phyloP scores from a whole-genome alignment of 2,113 vertebrate genomes.

The Prionailurus viverrinus region DNA sequence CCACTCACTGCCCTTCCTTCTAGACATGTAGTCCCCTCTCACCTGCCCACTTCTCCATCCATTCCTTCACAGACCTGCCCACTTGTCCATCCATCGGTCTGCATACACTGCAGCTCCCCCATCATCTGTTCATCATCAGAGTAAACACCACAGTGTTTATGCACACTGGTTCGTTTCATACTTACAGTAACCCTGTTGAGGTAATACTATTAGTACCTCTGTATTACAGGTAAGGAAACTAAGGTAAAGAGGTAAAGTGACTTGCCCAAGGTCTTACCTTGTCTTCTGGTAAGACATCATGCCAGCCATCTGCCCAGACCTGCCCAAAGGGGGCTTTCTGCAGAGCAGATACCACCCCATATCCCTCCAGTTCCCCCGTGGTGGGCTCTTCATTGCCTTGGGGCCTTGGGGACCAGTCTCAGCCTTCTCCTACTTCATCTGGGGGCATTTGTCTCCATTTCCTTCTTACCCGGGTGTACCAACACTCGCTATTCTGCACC shows the following conservation, averaged over 20 bases:
- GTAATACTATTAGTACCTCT: background rate
- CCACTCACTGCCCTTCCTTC: background rate
- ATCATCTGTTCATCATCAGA: background rate
- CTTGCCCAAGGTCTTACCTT: background rate
- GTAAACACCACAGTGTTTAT: background rate
- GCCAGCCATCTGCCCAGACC: background rate
- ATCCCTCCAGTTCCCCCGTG: background rate
- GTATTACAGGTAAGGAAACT: background rate
- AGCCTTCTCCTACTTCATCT: background rate
- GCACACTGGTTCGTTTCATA: too few species aligned
- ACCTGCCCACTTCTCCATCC: background rate
- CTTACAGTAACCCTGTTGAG: background rate
- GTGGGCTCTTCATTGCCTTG: background rate
- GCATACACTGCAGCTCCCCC: accelerated
- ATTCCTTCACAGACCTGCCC: background rate
- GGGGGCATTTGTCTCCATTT: background rate
- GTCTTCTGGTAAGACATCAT: background rate
- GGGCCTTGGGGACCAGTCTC: too few species aligned
- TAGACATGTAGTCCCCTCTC: background rate
- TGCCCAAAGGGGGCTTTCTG: background rate
- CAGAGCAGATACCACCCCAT: accelerated
- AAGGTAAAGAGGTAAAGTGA: background rate
- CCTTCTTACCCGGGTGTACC: background rate
- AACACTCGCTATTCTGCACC: background rate
- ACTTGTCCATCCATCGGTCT: background rate